A percentile compares a stretch with the other conserved stretches of the same genome.
Conservation (phyloP, 2,113 vertebrate species). For the Hippocampus abdominalis region DNA sequence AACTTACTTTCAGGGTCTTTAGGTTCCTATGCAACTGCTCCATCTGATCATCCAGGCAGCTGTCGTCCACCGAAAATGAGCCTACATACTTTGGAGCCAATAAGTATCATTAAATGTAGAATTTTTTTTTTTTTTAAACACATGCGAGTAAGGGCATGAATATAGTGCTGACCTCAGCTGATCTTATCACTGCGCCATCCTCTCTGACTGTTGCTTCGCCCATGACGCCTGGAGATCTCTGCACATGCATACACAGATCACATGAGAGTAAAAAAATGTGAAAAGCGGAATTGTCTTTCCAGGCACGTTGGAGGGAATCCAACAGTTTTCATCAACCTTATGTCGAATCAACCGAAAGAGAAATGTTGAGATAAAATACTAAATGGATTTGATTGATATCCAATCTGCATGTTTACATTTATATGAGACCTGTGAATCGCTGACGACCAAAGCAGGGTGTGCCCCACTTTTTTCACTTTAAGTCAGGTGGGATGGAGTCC, state of each 20-base stretch:
- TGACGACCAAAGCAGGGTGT: no score
- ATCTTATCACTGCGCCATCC: conserved; percentile 61
- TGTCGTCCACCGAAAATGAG: conserved; percentile 83
- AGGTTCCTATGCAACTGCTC: conserved; percentile 79
- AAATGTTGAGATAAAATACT: background rate
- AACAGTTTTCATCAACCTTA: background rate
- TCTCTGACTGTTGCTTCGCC: conserved; percentile 56
- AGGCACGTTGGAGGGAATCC: background rate
- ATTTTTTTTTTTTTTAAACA: no score
- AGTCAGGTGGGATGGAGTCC: no score
- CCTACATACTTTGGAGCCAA: conserved; percentile 81
- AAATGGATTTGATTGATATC: background rate
- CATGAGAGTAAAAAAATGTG: background rate
- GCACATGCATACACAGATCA: background rate
- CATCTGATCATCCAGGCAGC: conserved; percentile 78
- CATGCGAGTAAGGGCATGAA: background rate
- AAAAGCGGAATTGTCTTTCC: background rate
- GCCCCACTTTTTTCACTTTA: no score
- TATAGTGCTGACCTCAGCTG: conserved; percentile 66
- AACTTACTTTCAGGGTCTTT: conserved; percentile 76
- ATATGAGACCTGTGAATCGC: no score
- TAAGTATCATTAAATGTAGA: background rate
- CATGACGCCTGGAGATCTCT: conserved; percentile 40
- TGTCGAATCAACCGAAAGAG: background rate
- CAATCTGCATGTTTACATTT: no score